These are phyloP conservation scores for Apodemia zela DNA, from an alignment of 2,888 invertebrate species.

Conservation along the genomic window DNA sequence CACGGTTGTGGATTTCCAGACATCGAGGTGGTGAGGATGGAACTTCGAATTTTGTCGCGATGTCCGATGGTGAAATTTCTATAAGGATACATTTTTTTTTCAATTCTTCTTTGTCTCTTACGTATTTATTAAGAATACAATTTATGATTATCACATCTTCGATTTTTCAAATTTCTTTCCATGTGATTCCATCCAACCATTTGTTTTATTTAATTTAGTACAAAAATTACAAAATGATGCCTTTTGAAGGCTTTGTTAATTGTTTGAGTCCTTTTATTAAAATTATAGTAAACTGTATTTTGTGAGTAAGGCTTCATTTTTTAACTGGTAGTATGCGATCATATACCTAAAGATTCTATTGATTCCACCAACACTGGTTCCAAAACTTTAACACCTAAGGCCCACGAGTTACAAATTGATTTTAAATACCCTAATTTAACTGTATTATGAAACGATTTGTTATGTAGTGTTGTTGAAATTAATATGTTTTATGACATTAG, in stretches of 20 bases:
- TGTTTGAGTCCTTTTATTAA: background rate
- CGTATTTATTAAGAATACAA: too few species aligned
- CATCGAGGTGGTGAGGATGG: too few species aligned
- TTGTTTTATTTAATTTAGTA: too few species aligned
- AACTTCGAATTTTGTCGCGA: too few species aligned
- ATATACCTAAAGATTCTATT: slow-evolving; percentile 1
- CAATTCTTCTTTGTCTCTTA: too few species aligned
- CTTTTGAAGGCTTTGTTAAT: background rate
- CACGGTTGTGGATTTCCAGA: too few species aligned
- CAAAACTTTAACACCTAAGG: slow-evolving; percentile 15
- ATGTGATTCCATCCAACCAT: too few species aligned
- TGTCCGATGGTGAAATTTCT: too few species aligned
- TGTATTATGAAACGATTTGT: background rate
- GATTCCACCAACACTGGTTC: slow-evolving; percentile 33
- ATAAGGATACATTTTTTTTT: too few species aligned
- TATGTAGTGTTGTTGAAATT: slow-evolving; percentile 23
- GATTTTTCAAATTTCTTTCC: too few species aligned
- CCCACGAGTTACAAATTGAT: slow-evolving; percentile 18
- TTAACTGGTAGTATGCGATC: slow-evolving; percentile 5
- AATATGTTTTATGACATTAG: slow-evolving; percentile 15
- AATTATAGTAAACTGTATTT: background rate
- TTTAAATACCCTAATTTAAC: slow-evolving; percentile 1
- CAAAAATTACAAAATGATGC: too few species aligned
- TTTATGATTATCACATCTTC: too few species aligned
- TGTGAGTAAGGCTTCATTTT: background rate